Base-by-base conservation (phyloP, 2,797 vertebrate genomes). In the Periparus ater region DNA sequence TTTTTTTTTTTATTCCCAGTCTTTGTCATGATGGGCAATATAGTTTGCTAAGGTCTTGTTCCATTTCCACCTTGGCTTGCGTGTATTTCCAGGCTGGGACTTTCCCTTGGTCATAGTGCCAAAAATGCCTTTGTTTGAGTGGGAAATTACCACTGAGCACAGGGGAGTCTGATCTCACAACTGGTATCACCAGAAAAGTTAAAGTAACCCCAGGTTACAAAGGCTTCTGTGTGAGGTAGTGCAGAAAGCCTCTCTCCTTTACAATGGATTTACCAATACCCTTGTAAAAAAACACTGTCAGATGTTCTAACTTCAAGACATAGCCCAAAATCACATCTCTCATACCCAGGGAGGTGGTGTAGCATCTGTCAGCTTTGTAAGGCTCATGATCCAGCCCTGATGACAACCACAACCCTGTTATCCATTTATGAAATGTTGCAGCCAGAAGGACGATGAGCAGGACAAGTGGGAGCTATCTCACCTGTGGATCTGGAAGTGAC, bases 21-120 rank as follows among this genome's bases (percentile, higher is more conserved):
- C 11, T 54, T 80, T 21, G 8, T 58, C 27, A 32, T 1, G 5
- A 11, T 22, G 26, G 25, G 16, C 8, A 70, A 36, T 2, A 13
- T 22, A 40, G 74, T 63, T 71, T 80, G 16, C 25, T 29, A 71
- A 48, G 11, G 0, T 2, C 9, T 75, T 34, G 11, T 27, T 82
- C 48, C 40, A 22, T 47, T 32, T 83, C 36, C 5, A 9, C 18
- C 26, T 85, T 0, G 0, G 3, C 6, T 29, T 79, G 32, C 0
- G 0, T 19, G 13, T 67, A 20, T 16, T 85, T 5, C 23, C 1
- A 3, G 36, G 4, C 6, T 74, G 57, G 3, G 29, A 65, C 40
- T 71, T 76, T 71, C 25, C 26, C 68, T 48, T 48, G 17, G 27
- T 57, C 26, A 74, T 21, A 19, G 6, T 40, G 30, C 10, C 27